A percentile compares a stretch with the other conserved stretches of the same genome.
Conservation (phyloP, 2,113 vertebrate genomes). For the Oncorhynchus keta region DNA sequence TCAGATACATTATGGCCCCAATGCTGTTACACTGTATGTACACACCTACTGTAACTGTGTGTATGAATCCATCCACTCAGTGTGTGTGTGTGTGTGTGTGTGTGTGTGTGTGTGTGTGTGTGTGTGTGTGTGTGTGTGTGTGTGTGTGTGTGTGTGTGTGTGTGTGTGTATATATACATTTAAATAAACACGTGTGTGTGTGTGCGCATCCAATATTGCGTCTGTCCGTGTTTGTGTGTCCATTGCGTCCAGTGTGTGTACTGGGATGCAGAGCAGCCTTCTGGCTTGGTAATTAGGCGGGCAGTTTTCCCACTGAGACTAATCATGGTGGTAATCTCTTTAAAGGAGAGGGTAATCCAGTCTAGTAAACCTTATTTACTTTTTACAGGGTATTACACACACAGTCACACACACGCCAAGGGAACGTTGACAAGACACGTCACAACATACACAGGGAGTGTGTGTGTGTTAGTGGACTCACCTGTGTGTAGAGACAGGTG, state of each 20-base stretch:
- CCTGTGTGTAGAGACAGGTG: slow-evolving; percentile 97
- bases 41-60: no score
- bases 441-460: neutral
- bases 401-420: neutral
- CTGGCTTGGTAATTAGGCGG: slow-evolving; percentile 61
- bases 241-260: neutral
- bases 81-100: no score
- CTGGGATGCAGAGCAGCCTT: slow-evolving; percentile 17
- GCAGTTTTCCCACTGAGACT: slow-evolving; percentile 73
- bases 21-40: neutral
- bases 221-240: slow-evolving; percentile 30
- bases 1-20: neutral
- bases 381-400: slow-evolving; percentile 31
- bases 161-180: no score
- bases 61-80: no score
- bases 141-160: no score
- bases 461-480: slow-evolving; percentile 57
- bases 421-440: neutral
- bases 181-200: no score
- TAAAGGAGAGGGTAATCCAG: slow-evolving; percentile 73
- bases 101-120: no score
- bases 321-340: slow-evolving; percentile 75
- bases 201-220: no score
- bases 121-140: no score
- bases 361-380: slow-evolving; percentile 70